Evolutionary conservation across 2,888 invertebrate species (phyloP).

Genomic region (Aphodius sticticus): DNA sequence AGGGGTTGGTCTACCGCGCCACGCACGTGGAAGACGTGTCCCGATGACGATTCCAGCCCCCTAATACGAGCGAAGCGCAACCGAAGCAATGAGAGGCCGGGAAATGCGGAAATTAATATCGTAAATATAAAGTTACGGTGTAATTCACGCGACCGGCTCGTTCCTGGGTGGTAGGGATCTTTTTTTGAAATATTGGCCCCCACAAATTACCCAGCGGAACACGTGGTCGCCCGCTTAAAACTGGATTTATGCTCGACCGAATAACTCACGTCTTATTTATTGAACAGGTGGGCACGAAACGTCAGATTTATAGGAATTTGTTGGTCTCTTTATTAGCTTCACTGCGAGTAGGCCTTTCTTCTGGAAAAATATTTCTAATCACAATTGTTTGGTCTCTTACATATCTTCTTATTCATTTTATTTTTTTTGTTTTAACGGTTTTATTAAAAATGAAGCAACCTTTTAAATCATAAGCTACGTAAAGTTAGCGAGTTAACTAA

Average conservation of each 20-base stretch:
- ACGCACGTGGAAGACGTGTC: slow-evolving; percentile 4
- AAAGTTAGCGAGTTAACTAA: too few species aligned
- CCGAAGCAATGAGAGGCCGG: neutral
- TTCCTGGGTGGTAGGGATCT: slow-evolving; percentile 44
- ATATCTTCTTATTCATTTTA: too few species aligned
- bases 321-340: slow-evolving; percentile 20
- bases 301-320: slow-evolving; percentile 40
- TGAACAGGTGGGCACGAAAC: slow-evolving; percentile 54
- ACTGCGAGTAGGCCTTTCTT: neutral
- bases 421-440: too few species aligned
- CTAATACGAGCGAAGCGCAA: neutral
- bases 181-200: slow-evolving; percentile 60
- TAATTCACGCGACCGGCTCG: slow-evolving; percentile 56
- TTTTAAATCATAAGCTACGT: too few species aligned
- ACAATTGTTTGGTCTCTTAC: too few species aligned
- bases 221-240: slow-evolving; percentile 54
- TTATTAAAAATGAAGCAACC: too few species aligned
- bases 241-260: slow-evolving; percentile 56
- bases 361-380: too few species aligned
- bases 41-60: neutral
- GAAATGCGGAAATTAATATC: slow-evolving; percentile 60
- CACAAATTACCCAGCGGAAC: slow-evolving; percentile 58
- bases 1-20: neutral
- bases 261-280: slow-evolving; percentile 55
- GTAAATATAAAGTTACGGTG: slow-evolving; percentile 61